These are phyloP conservation scores for Actinia tenebrosa DNA, from an alignment of 64 coral and sea anemone genomes.

Conservation along the genomic window DNA sequence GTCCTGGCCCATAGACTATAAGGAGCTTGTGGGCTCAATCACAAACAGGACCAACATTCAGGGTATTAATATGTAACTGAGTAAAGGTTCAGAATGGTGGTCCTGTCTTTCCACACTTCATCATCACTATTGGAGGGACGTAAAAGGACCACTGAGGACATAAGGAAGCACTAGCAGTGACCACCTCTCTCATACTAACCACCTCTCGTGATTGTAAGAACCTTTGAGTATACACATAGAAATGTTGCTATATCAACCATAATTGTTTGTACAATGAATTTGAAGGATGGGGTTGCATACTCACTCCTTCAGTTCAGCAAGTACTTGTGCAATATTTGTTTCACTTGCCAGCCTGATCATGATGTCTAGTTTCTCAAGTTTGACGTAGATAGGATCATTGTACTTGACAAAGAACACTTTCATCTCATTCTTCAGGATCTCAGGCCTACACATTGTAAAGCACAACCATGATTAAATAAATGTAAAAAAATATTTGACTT, in stretches of 20 bases:
- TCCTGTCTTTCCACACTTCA: too few species aligned
- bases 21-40: too few species aligned
- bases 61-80: too few species aligned
- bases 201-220: too few species aligned
- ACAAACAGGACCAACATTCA: too few species aligned
- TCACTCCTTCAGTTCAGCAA: conserved; percentile 98
- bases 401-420: conserved; percentile 99
- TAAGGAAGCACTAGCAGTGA: too few species aligned
- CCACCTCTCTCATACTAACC: too few species aligned
- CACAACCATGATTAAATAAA: background rate
- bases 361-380: conserved; percentile 95
- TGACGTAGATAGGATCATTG: conserved; percentile 99
- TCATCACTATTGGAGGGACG: too few species aligned
- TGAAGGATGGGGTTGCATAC: background rate
- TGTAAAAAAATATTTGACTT: background rate
- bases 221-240: too few species aligned
- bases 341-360: conserved; percentile 98
- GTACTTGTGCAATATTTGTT: conserved; percentile 90
- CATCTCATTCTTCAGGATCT: conserved; percentile 99
- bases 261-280: background rate
- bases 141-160: too few species aligned
- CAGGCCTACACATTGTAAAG: conserved; percentile 37
- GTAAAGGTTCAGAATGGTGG: too few species aligned
- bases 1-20: too few species aligned
- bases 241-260: background rate